These are phyloP conservation scores for Lota lota DNA, from an alignment of 2,113 vertebrate species.

Conservation along the genomic window DNA sequence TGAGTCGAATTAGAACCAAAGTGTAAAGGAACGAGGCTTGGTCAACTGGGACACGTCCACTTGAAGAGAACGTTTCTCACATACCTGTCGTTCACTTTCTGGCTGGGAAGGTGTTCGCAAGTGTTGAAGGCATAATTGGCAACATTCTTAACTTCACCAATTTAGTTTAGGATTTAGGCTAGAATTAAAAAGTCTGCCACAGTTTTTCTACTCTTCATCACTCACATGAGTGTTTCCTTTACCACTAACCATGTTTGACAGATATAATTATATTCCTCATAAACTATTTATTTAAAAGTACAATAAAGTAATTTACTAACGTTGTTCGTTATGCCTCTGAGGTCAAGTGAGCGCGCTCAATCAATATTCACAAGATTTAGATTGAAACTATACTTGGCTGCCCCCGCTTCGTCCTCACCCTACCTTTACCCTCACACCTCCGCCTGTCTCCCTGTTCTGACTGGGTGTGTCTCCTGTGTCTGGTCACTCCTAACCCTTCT, in stretches of 20 bases:
- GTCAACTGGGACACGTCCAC: not conserved
- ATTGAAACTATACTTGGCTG: constrained; percentile 57
- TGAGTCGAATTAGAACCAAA: no score
- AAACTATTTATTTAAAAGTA: no score
- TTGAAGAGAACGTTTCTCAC: not conserved
- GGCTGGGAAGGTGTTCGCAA: not conserved
- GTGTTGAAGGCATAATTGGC: no score
- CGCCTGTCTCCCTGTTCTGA: not conserved
- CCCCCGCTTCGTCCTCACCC: constrained; percentile 2
- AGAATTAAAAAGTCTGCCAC: no score
- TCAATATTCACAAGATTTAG: constrained; percentile 29
- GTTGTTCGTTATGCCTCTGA: constrained; percentile 41
- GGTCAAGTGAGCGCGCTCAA: constrained; percentile 46
- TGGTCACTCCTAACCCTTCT: no score
- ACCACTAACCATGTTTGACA: no score
- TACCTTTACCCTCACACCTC: not conserved
- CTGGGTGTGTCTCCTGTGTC: not conserved
- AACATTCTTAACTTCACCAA: no score
- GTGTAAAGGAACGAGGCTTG: constrained; percentile 45
- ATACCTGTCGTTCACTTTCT: not conserved
- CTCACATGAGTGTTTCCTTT: no score
- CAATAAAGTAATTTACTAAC: constrained; percentile 35
- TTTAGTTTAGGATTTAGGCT: no score
- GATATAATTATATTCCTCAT: no score
- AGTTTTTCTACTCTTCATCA: no score